Percentiles rank a stretch among this genome's conserved stretches.
These are phyloP conservation scores for Aporophyla nigra DNA, from an alignment of 2,888 invertebrate species.

Conservation along the genomic window DNA sequence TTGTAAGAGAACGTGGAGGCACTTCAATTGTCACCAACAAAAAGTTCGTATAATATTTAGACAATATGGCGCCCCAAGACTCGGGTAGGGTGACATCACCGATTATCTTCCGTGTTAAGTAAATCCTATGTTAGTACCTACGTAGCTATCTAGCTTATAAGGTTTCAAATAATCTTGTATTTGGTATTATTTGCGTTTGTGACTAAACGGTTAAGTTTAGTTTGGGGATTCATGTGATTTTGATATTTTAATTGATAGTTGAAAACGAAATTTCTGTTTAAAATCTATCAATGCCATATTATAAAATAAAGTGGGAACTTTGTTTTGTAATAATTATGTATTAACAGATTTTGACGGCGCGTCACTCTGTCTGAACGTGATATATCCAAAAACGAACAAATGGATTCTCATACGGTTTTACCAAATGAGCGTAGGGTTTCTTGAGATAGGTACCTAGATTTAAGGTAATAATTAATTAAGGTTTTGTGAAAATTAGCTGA, in stretches of 20 bases:
- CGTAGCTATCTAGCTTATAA: slow-evolving; percentile 3
- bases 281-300: no score
- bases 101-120: slow-evolving; percentile 29
- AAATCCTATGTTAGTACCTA: neutral
- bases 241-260: neutral
- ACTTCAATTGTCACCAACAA: slow-evolving; percentile 62
- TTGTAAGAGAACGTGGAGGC: slow-evolving; percentile 59
- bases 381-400: no score
- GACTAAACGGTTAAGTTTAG: neutral
- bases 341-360: no score
- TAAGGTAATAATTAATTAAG: no score
- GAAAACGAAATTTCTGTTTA: neutral
- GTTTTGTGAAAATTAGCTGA: no score
- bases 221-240: neutral
- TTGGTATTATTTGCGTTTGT: slow-evolving; percentile 3
- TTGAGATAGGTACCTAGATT: no score
- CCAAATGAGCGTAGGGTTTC: no score
- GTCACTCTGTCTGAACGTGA: no score
- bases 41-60: slow-evolving; percentile 80
- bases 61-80: slow-evolving; percentile 85
- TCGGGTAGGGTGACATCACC: slow-evolving; percentile 67
- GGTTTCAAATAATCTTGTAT: neutral
- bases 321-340: no score
- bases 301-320: no score
- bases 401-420: no score